phyloP scores from a whole-genome alignment of 2,888 invertebrate species.

The Opisthograptis luteolata region DNA sequence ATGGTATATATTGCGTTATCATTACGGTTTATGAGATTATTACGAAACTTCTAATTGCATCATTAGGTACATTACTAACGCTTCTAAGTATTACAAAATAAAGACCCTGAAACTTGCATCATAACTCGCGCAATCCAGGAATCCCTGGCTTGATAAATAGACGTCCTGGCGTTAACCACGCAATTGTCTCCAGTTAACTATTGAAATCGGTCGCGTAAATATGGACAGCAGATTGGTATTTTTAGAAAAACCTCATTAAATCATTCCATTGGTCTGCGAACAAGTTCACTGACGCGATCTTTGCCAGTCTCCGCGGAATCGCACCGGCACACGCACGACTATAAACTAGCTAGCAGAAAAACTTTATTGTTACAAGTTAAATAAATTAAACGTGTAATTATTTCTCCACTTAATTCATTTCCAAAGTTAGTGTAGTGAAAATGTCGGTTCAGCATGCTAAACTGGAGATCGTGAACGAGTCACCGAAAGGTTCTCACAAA shows the following conservation, averaged over 20 bases:
- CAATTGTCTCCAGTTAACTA: conserved; percentile 2
- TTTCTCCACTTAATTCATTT: background rate
- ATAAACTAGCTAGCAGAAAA: background rate
- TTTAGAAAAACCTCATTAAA: conserved; percentile 56
- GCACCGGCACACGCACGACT: conserved; percentile 5
- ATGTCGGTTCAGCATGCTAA: conserved; percentile 49
- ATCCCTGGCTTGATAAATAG: background rate
- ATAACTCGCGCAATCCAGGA: conserved; percentile 2
- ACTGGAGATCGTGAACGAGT: conserved; percentile 48
- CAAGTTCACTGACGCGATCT: conserved; percentile 1
- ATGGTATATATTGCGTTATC: too few species aligned
- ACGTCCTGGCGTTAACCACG: background rate
- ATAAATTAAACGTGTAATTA: conserved; percentile 10
- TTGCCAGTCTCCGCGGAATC: conserved; percentile 13
- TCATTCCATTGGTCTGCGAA: conserved; percentile 11
- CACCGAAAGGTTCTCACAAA: conserved; percentile 40
- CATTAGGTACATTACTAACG: too few species aligned
- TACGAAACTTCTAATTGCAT: too few species aligned
- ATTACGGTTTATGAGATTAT: too few species aligned
- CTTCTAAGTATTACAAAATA: too few species aligned
- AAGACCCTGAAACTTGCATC: conserved; percentile 1
- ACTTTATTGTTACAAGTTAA: background rate
- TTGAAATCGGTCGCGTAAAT: conserved; percentile 11
- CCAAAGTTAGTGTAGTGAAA: conserved; percentile 20
- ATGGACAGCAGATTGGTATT: conserved; percentile 44